Base-by-base conservation (phyloP, 1,140 invertebrate species). In the Zaprionus vittiger region DNA sequence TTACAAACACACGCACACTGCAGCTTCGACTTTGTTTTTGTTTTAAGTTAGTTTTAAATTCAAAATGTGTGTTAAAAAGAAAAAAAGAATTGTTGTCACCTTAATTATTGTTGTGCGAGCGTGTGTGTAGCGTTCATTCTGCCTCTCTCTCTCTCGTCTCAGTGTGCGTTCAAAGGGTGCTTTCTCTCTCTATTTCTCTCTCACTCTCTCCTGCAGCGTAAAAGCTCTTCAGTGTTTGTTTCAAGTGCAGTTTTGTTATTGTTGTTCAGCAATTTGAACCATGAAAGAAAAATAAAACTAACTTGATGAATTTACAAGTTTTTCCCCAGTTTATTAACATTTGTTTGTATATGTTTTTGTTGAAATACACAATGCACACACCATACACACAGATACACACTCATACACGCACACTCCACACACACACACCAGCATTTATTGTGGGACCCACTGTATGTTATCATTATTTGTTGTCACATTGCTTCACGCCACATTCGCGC, bases 1-100 rank as follows among this genome's bases (percentile, higher is more conserved):
- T 31, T 44, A 71, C 41, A 77, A 44, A 38, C 44, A 64, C 26
- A 56, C 54, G 15, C 66, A 52, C 41, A 61, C 52, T 62, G 72
- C 59, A 63, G 72, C 72, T 74, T 61, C 52, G 41, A 62, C 49
- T 62, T 68, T 26, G 62, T 73, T 63, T 68, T 68, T 69, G 64
- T 61, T 68, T 80, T 86, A 86, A 86, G 83, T 87, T 86, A 87
- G 83, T 71, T 75, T 79, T 77, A 54, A 85, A 82, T 65, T 67
- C 62, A 44, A 65, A 70, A 63, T 65, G 67, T 77, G 79, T 44
- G 79, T 34, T 15, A 11, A 28, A 24, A 34, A 24, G 31, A 63
- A 56, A 31, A 64, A 20, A 17, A 9, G 2, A 47, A 47, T 17
- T 17, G 9, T 38, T 65, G 63, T 31, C 44, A 28, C 24, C 31